Evolutionary conservation across 2,113 vertebrate species (phyloP), one percentile per base, ranked within the genome.

Genomic region (Epinephelus cyanopodus): DNA sequence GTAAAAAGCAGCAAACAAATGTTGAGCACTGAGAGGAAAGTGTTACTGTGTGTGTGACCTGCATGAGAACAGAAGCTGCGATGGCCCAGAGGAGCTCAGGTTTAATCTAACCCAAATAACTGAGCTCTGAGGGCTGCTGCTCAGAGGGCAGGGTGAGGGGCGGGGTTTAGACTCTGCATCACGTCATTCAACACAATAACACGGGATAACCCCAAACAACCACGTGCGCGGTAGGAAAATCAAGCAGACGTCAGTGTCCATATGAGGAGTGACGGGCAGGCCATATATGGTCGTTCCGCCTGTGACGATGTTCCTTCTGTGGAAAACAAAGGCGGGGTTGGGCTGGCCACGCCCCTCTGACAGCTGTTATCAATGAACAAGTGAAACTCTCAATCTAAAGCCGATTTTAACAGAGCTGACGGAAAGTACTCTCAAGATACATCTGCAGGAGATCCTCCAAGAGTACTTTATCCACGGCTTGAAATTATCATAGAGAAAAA

Each of bases 251-350:
- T 94, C 90, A 92, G 19, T 77, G 82, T 45, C 94, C 92, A 92
- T 90, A 95, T 94, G 50, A 86, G 93, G 94, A 87, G 69, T 84
- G 63, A 58, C 91, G 93, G 90, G 39, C 4, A 8, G 37, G 0
- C 92, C 91, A 90, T 70, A 94, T 89, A 87, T 93, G 94, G 93
- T 21, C 25, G 11, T 93, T 95, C 95, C 94, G 93, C 13, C 45
- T 45, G 8, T 93, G 87, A 94, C 92, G 90, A 56, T 2, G 0
- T 75, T 79, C 37, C 61, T 81, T 66, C 37, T 18, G 73, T 86
- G 93, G 93, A 93, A 93, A 93, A 78, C 25, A 3, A n/a, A 63
- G 94, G 93, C 13, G 93, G 89, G 60, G 53, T 45, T 54, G 2
- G 9, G 6, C 9, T 3, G 87, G 48, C 62, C 75, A 19, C 87